Percentiles rank a stretch among this genome's conserved stretches.
Evolutionary conservation across 2,113 vertebrate species (phyloP).

Genomic region (Tylochromis polylepis): DNA sequence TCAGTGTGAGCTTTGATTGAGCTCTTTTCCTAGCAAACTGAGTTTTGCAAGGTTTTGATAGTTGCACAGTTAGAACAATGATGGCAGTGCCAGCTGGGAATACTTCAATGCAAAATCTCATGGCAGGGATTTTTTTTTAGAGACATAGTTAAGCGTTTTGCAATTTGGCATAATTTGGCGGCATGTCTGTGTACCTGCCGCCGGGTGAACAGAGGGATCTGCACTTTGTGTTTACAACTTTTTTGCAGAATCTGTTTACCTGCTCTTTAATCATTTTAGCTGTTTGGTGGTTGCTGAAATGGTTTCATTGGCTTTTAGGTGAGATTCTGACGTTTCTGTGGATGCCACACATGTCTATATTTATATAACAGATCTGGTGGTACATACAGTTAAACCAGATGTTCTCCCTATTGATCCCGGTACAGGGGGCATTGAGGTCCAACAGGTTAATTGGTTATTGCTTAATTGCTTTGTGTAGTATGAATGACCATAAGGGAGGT

Average conservation of each 20-base stretch:
- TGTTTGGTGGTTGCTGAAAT: not conserved
- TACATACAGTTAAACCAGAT: not conserved
- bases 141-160: not conserved
- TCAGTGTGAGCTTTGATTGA: conserved; percentile 21
- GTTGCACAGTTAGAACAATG: not conserved
- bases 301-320: not conserved
- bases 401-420: not conserved
- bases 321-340: not conserved
- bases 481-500: not conserved
- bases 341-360: not conserved
- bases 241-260: not conserved
- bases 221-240: not conserved
- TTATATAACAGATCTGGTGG: not conserved
- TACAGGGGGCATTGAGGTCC: not conserved
- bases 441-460: not conserved
- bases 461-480: fast-evolving
- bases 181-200: not conserved
- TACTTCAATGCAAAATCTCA: conserved; percentile 1
- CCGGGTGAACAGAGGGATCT: not conserved
- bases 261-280: not conserved
- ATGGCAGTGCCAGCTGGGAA: not conserved
- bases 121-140: not conserved
- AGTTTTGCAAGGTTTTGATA: not conserved
- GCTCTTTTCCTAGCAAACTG: not conserved
- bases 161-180: not conserved